Percentiles rank a stretch among this genome's conserved stretches.
phyloP scores from a whole-genome alignment of 2,888 invertebrate species.

The Rotaria magnacalcarata region DNA sequence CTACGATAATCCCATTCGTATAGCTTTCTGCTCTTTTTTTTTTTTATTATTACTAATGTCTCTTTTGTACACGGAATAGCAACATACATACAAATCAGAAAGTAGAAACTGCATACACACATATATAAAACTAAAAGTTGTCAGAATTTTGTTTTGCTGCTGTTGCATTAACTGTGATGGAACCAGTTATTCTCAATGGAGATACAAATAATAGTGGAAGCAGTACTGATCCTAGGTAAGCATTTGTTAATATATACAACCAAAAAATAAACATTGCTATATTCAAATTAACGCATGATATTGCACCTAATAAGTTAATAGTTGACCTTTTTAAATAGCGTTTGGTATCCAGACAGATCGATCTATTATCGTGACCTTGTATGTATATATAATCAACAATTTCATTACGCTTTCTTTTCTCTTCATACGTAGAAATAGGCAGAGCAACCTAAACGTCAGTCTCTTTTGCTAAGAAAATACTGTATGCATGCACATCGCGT shows the following conservation, averaged over 20 bases:
- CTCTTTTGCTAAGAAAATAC: no score
- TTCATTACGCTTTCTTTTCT: not conserved
- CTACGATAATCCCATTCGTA: not conserved
- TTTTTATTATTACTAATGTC: no score
- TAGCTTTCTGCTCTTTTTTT: not conserved
- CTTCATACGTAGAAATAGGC: no score
- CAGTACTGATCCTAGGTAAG: not conserved
- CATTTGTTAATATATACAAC: no score
- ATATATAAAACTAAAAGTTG: no score
- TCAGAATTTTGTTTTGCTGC: no score
- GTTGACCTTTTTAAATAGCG: not conserved
- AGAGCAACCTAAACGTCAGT: no score
- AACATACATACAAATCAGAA: no score
- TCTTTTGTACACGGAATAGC: no score
- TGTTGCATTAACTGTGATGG: not conserved
- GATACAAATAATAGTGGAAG: not conserved
- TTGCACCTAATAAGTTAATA: not conserved
- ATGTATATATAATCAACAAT: not conserved
- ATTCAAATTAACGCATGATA: not conserved
- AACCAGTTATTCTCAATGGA: not conserved
- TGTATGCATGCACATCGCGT: no score
- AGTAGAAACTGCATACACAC: no score
- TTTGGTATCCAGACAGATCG: not conserved
- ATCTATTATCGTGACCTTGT: not conserved
- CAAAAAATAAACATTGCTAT: no score